Percentiles rank a stretch among this genome's conserved stretches.
These are phyloP conservation scores for Aphelenchoides avenae DNA, from an alignment of 1,140 invertebrate species.

Conservation along the genomic window DNA sequence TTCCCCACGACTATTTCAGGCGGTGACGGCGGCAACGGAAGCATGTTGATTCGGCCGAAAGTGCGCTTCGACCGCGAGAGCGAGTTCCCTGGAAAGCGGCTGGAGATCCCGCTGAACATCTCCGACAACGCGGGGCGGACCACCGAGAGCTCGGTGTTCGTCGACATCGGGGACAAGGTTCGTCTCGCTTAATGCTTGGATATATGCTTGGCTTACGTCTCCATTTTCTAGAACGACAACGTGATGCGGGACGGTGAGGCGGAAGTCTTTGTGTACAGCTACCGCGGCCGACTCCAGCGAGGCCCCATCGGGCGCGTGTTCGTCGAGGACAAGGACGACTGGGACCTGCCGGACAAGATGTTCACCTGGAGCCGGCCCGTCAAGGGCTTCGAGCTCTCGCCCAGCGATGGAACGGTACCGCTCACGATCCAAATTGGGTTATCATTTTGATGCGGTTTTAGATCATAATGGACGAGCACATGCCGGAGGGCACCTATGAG, in stretches of 20 bases:
- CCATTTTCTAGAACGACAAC: slow-evolving; percentile 59
- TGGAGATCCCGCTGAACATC: slow-evolving; percentile 51
- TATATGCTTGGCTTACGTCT: too few relatives aligned
- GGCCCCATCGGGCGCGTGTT: slow-evolving; percentile 54
- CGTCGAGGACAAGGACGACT: slow-evolving; percentile 54
- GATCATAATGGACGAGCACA: slow-evolving; percentile 50
- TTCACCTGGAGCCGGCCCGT: slow-evolving; percentile 33
- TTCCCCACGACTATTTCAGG: too few relatives aligned
- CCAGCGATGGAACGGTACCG: too few relatives aligned
- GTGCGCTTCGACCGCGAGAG: slow-evolving; percentile 52
- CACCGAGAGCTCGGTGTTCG: slow-evolving; percentile 39
- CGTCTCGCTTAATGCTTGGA: too few relatives aligned
- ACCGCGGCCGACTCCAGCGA: slow-evolving; percentile 46
- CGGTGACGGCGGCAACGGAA: too few relatives aligned
- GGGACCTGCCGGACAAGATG: slow-evolving; percentile 54
- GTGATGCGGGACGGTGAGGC: slow-evolving; percentile 53
- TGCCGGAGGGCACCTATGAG: slow-evolving; percentile 47
- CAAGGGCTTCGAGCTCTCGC: too few relatives aligned
- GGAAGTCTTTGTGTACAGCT: slow-evolving; percentile 51
- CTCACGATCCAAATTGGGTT: too few relatives aligned
- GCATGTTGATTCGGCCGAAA: too few relatives aligned
- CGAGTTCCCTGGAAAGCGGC: slow-evolving; percentile 44
- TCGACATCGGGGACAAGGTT: slow-evolving; percentile 57
- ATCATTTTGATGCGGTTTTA: too few relatives aligned
- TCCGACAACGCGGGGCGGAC: slow-evolving; percentile 41